Conservation (phyloP, 1,140 invertebrate genomes). For the Hyposmocoma kahamanoa region DNA sequence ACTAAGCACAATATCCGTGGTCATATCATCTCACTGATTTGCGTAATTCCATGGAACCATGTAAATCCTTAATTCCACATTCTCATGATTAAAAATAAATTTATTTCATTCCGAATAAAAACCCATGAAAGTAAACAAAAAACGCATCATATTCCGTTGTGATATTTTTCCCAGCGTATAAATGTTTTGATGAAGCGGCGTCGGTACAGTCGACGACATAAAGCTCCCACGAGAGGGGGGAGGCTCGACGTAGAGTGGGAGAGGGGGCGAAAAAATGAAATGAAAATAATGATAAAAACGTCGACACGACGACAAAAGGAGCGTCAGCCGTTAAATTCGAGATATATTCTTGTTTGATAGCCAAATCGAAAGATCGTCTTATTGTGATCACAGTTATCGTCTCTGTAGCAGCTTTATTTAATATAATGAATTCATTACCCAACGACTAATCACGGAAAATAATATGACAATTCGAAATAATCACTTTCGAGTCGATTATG, state of each 20-base stretch:
- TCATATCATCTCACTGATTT: no score
- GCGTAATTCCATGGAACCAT: no score
- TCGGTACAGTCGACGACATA: constrained; percentile 6
- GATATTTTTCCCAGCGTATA: constrained; percentile 38
- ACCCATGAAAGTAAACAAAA: constrained; percentile 19
- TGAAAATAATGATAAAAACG: constrained; percentile 55
- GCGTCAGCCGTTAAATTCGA: constrained; percentile 1
- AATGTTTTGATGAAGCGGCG: constrained; percentile 47
- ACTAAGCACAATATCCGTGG: no score
- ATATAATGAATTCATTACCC: no score
- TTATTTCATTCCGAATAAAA: constrained; percentile 8
- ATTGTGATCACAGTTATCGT: no score
- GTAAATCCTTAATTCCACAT: not conserved
- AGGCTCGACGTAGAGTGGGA: constrained; percentile 5
- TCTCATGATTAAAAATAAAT: not conserved
- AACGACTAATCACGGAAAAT: no score
- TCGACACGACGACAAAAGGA: constrained; percentile 18
- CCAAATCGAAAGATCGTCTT: not conserved
- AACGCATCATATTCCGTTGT: constrained; percentile 10
- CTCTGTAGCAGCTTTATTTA: no score
- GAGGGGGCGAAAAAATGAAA: constrained; percentile 26
- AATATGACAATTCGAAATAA: no score
- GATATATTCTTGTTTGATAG: not conserved
- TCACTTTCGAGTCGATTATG: no score
- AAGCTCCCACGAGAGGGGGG: constrained; percentile 22